These are phyloP conservation scores for Ceuthmochares aereus DNA, from an alignment of 2,113 vertebrate species.

Conservation along the genomic window DNA sequence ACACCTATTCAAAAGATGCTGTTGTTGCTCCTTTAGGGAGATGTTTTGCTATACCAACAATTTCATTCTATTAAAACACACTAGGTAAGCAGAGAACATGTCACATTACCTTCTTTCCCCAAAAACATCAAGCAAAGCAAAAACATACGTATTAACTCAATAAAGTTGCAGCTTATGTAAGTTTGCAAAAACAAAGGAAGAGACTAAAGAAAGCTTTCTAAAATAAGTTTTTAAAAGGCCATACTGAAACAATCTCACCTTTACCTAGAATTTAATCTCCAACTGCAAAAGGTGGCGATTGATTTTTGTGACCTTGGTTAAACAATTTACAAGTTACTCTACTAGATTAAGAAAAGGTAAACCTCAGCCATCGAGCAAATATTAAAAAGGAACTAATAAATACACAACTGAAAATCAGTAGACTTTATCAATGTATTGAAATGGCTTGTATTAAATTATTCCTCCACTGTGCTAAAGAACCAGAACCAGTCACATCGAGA, in stretches of 20 bases:
- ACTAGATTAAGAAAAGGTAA: neutral
- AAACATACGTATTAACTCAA: rapidly evolving
- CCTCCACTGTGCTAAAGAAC: neutral
- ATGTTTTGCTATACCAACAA: neutral
- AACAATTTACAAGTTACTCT: neutral
- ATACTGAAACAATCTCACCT: neutral
- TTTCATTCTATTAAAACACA: neutral
- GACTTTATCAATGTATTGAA: rapidly evolving
- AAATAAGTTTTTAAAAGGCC: neutral
- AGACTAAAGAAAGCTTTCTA: neutral
- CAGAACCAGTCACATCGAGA: neutral
- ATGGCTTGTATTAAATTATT: neutral
- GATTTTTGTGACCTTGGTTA: neutral
- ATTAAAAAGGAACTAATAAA: neutral
- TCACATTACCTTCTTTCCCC: neutral
- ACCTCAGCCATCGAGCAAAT: neutral
- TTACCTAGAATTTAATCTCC: neutral
- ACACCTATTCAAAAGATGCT: neutral
- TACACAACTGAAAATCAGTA: rapidly evolving
- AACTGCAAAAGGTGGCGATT: neutral
- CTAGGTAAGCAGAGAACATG: neutral
- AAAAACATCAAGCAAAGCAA: neutral
- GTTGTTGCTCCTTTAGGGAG: neutral
- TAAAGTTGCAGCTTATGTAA: neutral
- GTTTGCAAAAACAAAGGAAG: neutral